Evolutionary conservation across 2,797 vertebrate genomes (phyloP), one percentile per base, ranked within the genome.

Genomic region (Erpetoichthys calabaricus): DNA sequence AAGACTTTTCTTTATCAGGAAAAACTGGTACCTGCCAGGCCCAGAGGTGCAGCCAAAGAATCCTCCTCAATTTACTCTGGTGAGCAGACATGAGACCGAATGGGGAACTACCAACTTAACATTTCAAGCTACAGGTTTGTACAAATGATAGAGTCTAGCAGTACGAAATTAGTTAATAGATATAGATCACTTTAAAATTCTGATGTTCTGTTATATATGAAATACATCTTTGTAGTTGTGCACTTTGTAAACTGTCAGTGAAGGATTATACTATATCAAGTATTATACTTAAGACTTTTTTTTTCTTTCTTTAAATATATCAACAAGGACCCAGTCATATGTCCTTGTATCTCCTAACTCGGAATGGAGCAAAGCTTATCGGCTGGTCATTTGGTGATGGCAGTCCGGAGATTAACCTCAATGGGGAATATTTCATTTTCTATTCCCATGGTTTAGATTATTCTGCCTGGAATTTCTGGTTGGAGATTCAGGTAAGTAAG

Each of bases 21-120:
- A 93, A 76, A 95, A 87, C 75, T 98, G 94, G 96, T 98, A 98
- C 78, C 82, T 99, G 62, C 92, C 93, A 9, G 91, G 89, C 42
- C 68, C 89, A 44, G 77, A 85, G 57, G 73, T 93, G 69, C 78
- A 80, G 64, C 89, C 87, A 45, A 79, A 72, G 73, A 82, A 77
- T 8, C 87, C 88, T 0, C n/a, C 88, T 64, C 80, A 79, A 51
- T 94, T 98, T 72, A 79, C 74, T 70, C 79, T 98, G 64, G 51
- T 89, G 59, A 89, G 91, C 62, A 91, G 75, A 78, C 82, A 94
- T 55, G 65, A 81, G 57, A 91, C 77, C 2, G 80, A 79, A 44
- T 82, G 81, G 88, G 91, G 89, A 50, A 83, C 80, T 0, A 5
- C 87, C 45, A 92, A 83, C 64, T 72, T 98, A 77, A 89, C 74